Percentiles rank a stretch among this genome's conserved stretches.
phyloP scores from a whole-genome alignment of 2,797 vertebrate genomes.

The Karalla daura region DNA sequence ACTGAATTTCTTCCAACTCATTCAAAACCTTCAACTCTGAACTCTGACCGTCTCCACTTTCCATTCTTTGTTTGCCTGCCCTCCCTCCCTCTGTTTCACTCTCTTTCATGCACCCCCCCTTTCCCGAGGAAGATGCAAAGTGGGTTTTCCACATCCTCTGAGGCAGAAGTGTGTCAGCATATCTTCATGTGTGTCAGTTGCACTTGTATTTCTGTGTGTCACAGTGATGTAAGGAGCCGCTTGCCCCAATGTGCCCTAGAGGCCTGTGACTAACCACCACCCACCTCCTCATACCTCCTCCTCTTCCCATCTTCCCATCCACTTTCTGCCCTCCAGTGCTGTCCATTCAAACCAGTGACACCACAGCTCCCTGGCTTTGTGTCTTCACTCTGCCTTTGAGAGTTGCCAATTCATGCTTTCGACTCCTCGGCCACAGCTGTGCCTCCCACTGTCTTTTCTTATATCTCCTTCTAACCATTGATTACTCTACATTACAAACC shows the following conservation, averaged over 20 bases:
- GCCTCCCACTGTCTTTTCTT: conserved; percentile 25
- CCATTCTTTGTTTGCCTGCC: conserved; percentile 19
- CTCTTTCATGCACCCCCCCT: conserved; percentile 2
- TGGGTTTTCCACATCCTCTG: conserved; percentile 70
- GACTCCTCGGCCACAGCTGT: conserved; percentile 23
- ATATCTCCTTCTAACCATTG: background rate
- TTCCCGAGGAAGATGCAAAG: conserved; percentile 38
- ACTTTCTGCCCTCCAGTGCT: conserved; percentile 51
- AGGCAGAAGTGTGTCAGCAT: conserved; percentile 74
- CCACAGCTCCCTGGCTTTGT: conserved; percentile 42
- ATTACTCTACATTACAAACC: background rate
- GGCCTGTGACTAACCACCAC: conserved; percentile 67
- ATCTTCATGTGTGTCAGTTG: conserved; percentile 59
- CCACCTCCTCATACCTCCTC: conserved; percentile 31
- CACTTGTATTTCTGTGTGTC: conserved; percentile 58
- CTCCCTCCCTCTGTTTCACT: background rate
- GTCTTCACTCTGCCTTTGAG: conserved; percentile 47
- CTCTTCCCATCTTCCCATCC: conserved; percentile 25
- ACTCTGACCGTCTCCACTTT: conserved; percentile 28
- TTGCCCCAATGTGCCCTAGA: conserved; percentile 60
- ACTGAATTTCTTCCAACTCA: conserved; percentile 19
- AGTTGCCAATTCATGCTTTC: conserved; percentile 52
- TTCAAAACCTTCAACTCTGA: conserved; percentile 34
- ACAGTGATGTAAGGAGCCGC: conserved; percentile 65
- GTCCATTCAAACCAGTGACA: conserved; percentile 65